phyloP scores from a whole-genome alignment of 2,888 invertebrate genomes.

The Catocala fraxini region DNA sequence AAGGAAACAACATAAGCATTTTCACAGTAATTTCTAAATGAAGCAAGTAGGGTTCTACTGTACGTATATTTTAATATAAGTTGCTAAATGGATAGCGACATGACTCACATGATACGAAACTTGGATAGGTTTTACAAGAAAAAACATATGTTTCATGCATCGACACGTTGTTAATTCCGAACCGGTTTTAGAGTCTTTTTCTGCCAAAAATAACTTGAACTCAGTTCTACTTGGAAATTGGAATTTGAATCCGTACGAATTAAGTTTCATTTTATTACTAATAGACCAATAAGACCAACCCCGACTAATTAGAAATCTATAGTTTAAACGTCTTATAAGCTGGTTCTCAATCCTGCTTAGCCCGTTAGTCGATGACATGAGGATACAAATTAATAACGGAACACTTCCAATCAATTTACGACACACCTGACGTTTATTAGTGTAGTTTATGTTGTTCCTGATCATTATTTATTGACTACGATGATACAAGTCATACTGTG shows the following conservation, averaged over 20 bases:
- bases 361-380: slow-evolving; percentile 10
- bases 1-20: not conserved
- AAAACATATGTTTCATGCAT: slow-evolving; percentile 10
- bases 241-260: slow-evolving; percentile 11
- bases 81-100: not conserved
- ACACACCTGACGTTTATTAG: slow-evolving; percentile 36
- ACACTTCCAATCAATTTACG: slow-evolving; percentile 33
- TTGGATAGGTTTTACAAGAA: slow-evolving; percentile 1
- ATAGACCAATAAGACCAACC: slow-evolving; percentile 11
- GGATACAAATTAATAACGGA: slow-evolving; percentile 34
- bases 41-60: too few species aligned
- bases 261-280: slow-evolving; percentile 12
- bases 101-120: slow-evolving; percentile 6
- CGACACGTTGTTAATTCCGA: slow-evolving; percentile 15
- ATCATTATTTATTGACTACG: slow-evolving; percentile 21
- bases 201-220: slow-evolving; percentile 7
- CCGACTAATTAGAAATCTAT: slow-evolving; percentile 10
- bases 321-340: slow-evolving; percentile 13
- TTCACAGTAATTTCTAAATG: too few species aligned
- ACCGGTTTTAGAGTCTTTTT: slow-evolving; percentile 15
- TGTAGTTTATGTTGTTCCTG: slow-evolving; percentile 29
- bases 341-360: slow-evolving; percentile 12
- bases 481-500: slow-evolving; percentile 6
- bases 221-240: slow-evolving; percentile 15
- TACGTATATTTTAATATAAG: too few species aligned